Percentiles rank a stretch among this genome's conserved stretches.
phyloP scores from a whole-genome alignment of 2,797 vertebrate genomes.

The Falco concolor region DNA sequence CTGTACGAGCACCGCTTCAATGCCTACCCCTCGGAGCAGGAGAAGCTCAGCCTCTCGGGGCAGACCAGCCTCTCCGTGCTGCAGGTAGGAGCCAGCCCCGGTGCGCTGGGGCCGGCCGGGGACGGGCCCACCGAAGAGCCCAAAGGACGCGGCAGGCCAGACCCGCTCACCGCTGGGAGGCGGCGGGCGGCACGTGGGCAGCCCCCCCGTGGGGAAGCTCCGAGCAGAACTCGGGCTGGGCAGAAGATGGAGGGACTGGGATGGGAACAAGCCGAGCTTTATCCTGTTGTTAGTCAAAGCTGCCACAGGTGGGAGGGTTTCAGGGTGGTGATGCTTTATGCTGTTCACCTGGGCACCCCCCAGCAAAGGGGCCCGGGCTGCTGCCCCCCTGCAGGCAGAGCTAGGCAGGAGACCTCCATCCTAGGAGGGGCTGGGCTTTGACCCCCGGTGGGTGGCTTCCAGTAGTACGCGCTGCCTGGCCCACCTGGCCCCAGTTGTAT shows the following conservation, averaged over 20 bases:
- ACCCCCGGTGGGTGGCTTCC: neutral
- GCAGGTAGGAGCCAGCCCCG: constrained; percentile 77
- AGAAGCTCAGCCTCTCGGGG: constrained; percentile 88
- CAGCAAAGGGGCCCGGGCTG: neutral
- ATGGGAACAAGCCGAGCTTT: neutral
- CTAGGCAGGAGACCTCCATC: neutral
- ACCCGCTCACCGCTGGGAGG: neutral
- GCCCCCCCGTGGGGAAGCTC: neutral
- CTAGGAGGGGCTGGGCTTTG: neutral
- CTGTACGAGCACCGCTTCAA: constrained; percentile 94
- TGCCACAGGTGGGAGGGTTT: neutral
- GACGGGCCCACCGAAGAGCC: neutral
- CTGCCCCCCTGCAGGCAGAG: neutral
- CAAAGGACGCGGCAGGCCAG: neutral
- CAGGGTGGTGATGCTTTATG: neutral
- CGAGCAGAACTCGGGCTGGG: neutral
- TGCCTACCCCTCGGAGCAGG: constrained; percentile 94
- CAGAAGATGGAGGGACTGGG: neutral
- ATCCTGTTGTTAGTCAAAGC: neutral
- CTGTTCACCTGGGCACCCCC: neutral
- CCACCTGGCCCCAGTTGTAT: neutral
- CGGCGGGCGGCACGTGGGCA: neutral
- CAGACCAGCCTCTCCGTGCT: constrained; percentile 91
- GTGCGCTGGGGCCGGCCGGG: fast-evolving
- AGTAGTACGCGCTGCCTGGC: neutral